Evolutionary conservation across 1,140 invertebrate genomes (phyloP), one percentile per base, ranked within the genome.

Genomic region (Cotesia typhae): DNA sequence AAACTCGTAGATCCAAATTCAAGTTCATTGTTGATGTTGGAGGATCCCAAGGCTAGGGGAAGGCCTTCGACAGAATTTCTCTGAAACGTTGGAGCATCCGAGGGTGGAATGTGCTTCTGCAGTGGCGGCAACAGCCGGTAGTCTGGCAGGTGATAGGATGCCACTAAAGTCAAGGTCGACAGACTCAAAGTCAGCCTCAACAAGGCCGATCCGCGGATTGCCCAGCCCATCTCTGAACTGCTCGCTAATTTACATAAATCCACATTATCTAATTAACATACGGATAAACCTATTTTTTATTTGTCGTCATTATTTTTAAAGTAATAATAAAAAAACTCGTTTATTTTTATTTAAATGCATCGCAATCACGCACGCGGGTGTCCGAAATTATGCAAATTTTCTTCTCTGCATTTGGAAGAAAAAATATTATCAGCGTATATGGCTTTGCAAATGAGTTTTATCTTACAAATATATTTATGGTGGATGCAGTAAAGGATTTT

Each of bases 21-120:
- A 14, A 80, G 69, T 14, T 78, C 35, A 52, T 75, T 74, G 68
- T 74, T 20, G 61, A 57, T 5, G 74, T 69, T n/a, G 70, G 41
- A 47, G 81, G 66, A 20, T 79, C 70, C n/a, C 53, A 63, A 55
- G 28, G 52, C 14, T 6, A 9, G 76, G 4, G 86, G 85, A 3
- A 83, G 80, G 55, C 87, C 88, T 79, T 92, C 90, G 3, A 91
- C 89, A 0, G 89, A 87, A 14, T 82, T 81, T 28, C 90, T 83
- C 73, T 88, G 85, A 74, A 90, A 91, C 10, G 75, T 76, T 14
- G 83, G 85, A 10, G 65, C 72, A 17, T 78, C 75, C 41, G 68
- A 59, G 2, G 78, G 68, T 70, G 83, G 76, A 55, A 57, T 5
- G 59, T 68, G 60, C 70, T 63, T 74, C 60, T 75, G 77, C 41